A percentile compares a stretch with the other conserved stretches of the same genome.
Evolutionary conservation across 1,140 invertebrate species (phyloP).

Genomic region (Drosophila obscura): DNA sequence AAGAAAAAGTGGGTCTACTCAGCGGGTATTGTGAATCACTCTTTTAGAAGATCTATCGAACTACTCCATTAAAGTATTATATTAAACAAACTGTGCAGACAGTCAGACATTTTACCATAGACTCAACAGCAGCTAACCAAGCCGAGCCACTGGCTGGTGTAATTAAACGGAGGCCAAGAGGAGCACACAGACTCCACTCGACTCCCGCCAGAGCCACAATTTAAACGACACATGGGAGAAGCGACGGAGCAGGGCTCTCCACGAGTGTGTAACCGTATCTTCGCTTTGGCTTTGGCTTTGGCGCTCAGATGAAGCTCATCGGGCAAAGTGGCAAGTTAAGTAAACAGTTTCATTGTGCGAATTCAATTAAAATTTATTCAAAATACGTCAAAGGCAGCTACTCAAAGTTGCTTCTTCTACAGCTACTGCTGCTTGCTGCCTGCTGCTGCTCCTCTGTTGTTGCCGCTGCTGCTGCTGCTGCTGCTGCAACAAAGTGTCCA

Average conservation of each 20-base stretch:
- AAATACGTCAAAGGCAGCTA: slow-evolving; percentile 81
- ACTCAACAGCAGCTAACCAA: slow-evolving; percentile 66
- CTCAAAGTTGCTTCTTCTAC: slow-evolving; percentile 55
- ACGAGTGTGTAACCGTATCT: slow-evolving; percentile 43
- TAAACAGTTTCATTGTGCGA: slow-evolving; percentile 83
- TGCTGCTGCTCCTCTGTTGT: slow-evolving; percentile 11
- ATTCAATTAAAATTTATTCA: slow-evolving; percentile 84
- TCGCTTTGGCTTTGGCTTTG: slow-evolving; percentile 32
- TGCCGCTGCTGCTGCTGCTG: slow-evolving; percentile 14
- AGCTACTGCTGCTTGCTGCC: slow-evolving; percentile 18
- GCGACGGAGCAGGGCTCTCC: neutral
- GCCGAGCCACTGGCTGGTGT: slow-evolving; percentile 57
- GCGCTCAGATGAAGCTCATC: slow-evolving; percentile 70
- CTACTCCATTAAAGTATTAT: slow-evolving; percentile 16
- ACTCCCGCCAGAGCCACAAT: too few species aligned
- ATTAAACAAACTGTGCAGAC: slow-evolving; percentile 11
- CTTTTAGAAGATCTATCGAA: neutral
- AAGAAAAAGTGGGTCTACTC: too few species aligned
- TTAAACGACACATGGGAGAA: too few species aligned
- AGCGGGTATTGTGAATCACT: too few species aligned
- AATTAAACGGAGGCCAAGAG: slow-evolving; percentile 69
- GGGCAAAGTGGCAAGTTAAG: slow-evolving; percentile 83
- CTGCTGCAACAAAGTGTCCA: slow-evolving; percentile 50
- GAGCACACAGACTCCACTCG: slow-evolving; percentile 7
- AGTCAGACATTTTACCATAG: slow-evolving; percentile 26